Evolutionary conservation across 2,113 vertebrate genomes (phyloP), one percentile per base, ranked within the genome.

Genomic region (Phasianus colchicus): DNA sequence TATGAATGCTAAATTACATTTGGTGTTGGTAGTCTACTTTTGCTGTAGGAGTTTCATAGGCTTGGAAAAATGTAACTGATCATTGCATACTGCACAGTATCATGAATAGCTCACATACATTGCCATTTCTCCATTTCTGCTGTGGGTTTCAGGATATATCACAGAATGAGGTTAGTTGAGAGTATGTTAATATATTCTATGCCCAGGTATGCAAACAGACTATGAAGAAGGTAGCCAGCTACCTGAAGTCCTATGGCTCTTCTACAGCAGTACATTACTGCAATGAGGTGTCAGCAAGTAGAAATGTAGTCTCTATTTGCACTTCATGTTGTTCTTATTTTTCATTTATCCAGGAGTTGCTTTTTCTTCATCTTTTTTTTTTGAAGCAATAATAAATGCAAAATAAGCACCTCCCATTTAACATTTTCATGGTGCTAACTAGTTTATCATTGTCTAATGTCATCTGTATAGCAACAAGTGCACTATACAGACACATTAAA

Each of bases 11-110:
- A 71, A 92, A 72, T 57, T 32, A 45, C 14, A n/a, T 40, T 34
- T 78, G 32, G 5, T 47, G 55, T 20, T 36, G 47, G 21, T 29
- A 55, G 4, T 24, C 13, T 58, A 8, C 13, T 58, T 90, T 58
- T 82, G 34, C 16, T 50, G 32, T 13, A 15, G 21, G 16, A 10
- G 3, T 58, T 90, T 80, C 30, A n/a, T n/a, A 71, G 5, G 12
- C 63, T 77, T 81, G 34, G 25, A 55, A 65, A 64, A 69, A 15
- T 61, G 24, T 18, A n/a, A 32, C 3, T 25, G 15, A 17, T 69
- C 21, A 36, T 5, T 38, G 1, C 43, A 50, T 29, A 11, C 13
- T 60, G 16, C 18, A 52, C 0, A 0, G 24, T 57, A 34, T n/a
- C 45, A 8, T 17, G 48, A 34, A 78, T 34, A 78, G 13, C 13